Evolutionary conservation across 2,888 invertebrate genomes (phyloP), one percentile per base, ranked within the genome.

Genomic region (Adelognathus sp.): DNA sequence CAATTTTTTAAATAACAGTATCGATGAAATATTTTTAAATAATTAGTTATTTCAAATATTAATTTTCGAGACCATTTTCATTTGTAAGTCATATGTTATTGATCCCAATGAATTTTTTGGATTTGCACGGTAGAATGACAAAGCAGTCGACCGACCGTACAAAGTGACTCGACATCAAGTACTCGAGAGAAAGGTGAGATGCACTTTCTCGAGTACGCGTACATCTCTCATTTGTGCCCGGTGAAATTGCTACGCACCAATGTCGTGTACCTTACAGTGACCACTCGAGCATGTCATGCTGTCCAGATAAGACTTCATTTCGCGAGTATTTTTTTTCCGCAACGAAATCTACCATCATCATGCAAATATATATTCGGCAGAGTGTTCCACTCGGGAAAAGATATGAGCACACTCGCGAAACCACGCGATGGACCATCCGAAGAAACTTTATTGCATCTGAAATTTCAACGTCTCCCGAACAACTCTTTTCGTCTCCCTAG

Each of bases 141-240:
- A 14, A 18, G 39, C 7, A 11, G 29, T 29, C 11, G 16, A 41
- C 14, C 6, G 52, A 54, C 52, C 27, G 29, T 11, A 41, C 31
- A 27, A 24, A 24, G 31, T 41, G 29, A 27, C 27, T 52, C 14
- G 44, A 54, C 60, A 66, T 54, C 52, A 58, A 66, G 36, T 46
- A 61, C 50, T 61, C 36, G 77, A 11, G 84, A 84, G 85, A 86
- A 86, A 85, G 83, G 85, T 79, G 76, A 81, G 76, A 85, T 84
- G 80, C 75, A 86, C 87, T 87, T 86, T 87, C 86, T 80, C 86
- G 71, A 64, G 33, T 61, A 61, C 41, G 21, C 46, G 36, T 21
- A 33, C 52, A 18, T 60, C 50, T 44, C 54, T 77, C 69, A 63
- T 75, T 56, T 36, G 29, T 29, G 21, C 21, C 29, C 56, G 44